Evolutionary conservation across 92 coral and sea anemone species (phyloP), one percentile per base, ranked within the genome.

Genomic region (Palythoa heliodiscus): DNA sequence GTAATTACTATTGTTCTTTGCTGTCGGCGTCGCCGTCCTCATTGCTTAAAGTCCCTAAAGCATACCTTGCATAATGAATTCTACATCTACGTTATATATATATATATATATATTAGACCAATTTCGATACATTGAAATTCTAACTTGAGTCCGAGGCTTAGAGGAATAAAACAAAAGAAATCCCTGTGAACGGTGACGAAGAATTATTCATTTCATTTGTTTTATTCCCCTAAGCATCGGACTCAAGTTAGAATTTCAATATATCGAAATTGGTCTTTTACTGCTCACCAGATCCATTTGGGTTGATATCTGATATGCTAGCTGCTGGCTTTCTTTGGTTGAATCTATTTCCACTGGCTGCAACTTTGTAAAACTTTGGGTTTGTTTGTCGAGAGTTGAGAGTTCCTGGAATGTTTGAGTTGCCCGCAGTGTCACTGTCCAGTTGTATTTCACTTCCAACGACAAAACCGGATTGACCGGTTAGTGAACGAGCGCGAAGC

Each of bases 341-440:
- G 74, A 80, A 80, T 20, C 60, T 80, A 15, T 64, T 66, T 57
- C 66, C 84, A 64, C 66, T 80, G 66, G 25, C n/a, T 20, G 84
- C 73, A 5, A 66, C 19, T 43, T 43, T 64, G 57, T 64, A 64
- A 66, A 80, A 23, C 35, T 80, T 64, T 47, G 84, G 84, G 23
- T 50, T 80, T 17, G 84, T 64, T 80, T 64, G 43, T 37, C 84
- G 73, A 7, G 74, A 8, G 11, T 80, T 66, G 29, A 64, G 40
- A 24, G 74, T 60, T n/a, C 73, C 73, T 15, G 63, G 22, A 80
- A 64, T 43, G 17, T 20, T 73, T 20, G 43, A 66, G 8, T 50
- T 9, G 83, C 7, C 66, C 15, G 3, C 40, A 17, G 74, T 24
- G 43, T 78, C 72, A 14, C 72, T 47, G n/a, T 80, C 40, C 58